Evolutionary conservation across 2,888 invertebrate genomes (phyloP).

Genomic region (Dastarcus helophoroides): DNA sequence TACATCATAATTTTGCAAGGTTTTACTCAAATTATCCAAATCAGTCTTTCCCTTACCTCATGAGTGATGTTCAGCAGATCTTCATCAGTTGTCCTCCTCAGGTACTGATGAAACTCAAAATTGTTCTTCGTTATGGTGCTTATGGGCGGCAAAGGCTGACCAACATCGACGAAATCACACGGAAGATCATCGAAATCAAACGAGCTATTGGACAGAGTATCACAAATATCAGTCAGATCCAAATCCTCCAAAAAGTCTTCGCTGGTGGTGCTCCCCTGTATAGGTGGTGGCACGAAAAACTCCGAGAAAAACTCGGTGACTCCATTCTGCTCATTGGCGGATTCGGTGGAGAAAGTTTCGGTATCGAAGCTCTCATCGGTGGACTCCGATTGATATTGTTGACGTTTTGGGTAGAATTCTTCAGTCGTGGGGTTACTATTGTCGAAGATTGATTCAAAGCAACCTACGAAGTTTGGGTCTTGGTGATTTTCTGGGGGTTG

Average conservation of each 20-base stretch:
- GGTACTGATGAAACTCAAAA: slow-evolving; percentile 29
- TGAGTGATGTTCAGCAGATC: slow-evolving; percentile 17
- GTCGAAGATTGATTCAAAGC: slow-evolving; percentile 10
- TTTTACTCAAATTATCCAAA: no score
- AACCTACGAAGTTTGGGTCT: slow-evolving; percentile 8
- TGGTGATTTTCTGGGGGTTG: slow-evolving; percentile 16
- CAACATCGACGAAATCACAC: slow-evolving; percentile 16
- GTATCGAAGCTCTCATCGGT: slow-evolving; percentile 2
- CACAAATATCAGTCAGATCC: slow-evolving; percentile 25
- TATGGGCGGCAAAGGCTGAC: slow-evolving; percentile 21
- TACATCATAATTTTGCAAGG: no score
- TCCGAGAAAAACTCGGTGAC: slow-evolving; percentile 12
- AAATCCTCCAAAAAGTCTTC: slow-evolving; percentile 15
- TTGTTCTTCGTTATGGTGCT: slow-evolving; percentile 26
- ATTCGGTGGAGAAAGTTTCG: slow-evolving; percentile 6
- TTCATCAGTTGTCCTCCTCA: slow-evolving; percentile 23
- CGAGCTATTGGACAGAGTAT: slow-evolving; percentile 24
- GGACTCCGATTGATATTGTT: slow-evolving; percentile 5
- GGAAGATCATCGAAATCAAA: slow-evolving; percentile 24
- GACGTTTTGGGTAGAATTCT: slow-evolving; percentile 1
- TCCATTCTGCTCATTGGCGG: slow-evolving; percentile 5
- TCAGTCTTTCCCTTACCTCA: no score
- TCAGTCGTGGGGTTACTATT: slow-evolving; percentile 3
- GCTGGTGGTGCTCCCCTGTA: slow-evolving; percentile 6
- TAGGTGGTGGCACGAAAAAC: slow-evolving; percentile 24